phyloP scores from a whole-genome alignment of 2,797 vertebrate genomes.

The Acomys russatus region DNA sequence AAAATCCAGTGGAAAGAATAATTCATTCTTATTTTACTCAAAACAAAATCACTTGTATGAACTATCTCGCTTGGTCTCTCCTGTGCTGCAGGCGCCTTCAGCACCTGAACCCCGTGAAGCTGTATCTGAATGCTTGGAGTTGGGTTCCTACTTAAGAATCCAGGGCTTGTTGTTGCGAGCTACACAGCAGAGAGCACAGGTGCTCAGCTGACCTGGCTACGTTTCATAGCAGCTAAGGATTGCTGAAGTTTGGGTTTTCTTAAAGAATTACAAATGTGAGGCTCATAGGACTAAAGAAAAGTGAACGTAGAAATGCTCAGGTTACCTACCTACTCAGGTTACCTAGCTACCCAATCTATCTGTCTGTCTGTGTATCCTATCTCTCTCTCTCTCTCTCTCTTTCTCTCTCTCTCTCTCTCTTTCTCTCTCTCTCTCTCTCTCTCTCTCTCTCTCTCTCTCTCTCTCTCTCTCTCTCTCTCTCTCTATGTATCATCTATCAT shows the following conservation, averaged over 20 bases:
- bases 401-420: background rate
- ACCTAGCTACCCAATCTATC: background rate
- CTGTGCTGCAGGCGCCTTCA: background rate
- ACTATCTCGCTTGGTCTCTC: background rate
- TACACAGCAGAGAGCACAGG: background rate
- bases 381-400: background rate
- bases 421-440: background rate
- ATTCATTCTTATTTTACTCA: background rate
- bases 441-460: background rate
- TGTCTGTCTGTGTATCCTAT: too few species aligned
- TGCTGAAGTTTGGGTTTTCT: background rate
- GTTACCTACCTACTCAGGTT: background rate
- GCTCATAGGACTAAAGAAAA: background rate
- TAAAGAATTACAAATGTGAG: background rate
- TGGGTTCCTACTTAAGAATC: background rate
- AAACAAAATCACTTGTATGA: background rate
- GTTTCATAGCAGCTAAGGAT: background rate
- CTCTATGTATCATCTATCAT: background rate
- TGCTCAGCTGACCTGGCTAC: background rate
- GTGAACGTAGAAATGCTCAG: background rate
- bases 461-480: background rate
- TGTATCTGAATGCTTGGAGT: background rate
- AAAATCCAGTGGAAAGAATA: background rate
- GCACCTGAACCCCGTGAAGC: background rate
- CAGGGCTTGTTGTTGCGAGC: background rate